These are phyloP conservation scores for Sericinus montela DNA, from an alignment of 2,888 invertebrate genomes.

Conservation along the genomic window DNA sequence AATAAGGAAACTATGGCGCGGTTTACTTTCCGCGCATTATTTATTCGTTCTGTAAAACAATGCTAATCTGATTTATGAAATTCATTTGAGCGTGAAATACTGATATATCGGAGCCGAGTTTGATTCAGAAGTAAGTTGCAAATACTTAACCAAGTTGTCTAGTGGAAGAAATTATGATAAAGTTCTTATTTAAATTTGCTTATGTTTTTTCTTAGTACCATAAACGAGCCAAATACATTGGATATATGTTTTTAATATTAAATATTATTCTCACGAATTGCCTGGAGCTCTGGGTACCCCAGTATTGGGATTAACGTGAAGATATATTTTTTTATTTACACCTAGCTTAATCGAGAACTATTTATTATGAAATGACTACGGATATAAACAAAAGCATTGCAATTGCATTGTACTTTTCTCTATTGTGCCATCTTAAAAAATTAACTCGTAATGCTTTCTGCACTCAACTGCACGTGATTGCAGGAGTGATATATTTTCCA, in stretches of 20 bases:
- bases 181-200: too few species aligned
- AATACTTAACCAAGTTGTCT: too few species aligned
- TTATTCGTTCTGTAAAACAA: background rate
- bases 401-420: constrained; percentile 11
- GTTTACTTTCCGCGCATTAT: constrained; percentile 4
- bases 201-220: too few species aligned
- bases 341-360: too few species aligned
- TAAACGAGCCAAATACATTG: too few species aligned
- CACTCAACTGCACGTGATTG: constrained; percentile 9
- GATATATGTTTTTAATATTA: too few species aligned
- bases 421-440: constrained; percentile 11
- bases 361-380: background rate
- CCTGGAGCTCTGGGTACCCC: too few species aligned
- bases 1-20: constrained; percentile 4
- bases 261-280: too few species aligned
- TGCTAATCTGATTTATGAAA: background rate
- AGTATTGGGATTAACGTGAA: too few species aligned
- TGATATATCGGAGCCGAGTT: background rate
- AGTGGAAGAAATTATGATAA: too few species aligned
- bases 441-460: constrained; percentile 18
- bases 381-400: constrained; percentile 3
- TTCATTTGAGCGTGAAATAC: background rate
- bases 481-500: constrained; percentile 16
- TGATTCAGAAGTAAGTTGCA: too few species aligned
- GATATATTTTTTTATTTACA: too few species aligned